Evolutionary conservation across 2,797 vertebrate species (phyloP).

Genomic region (Pteronotus mesoamericanus): DNA sequence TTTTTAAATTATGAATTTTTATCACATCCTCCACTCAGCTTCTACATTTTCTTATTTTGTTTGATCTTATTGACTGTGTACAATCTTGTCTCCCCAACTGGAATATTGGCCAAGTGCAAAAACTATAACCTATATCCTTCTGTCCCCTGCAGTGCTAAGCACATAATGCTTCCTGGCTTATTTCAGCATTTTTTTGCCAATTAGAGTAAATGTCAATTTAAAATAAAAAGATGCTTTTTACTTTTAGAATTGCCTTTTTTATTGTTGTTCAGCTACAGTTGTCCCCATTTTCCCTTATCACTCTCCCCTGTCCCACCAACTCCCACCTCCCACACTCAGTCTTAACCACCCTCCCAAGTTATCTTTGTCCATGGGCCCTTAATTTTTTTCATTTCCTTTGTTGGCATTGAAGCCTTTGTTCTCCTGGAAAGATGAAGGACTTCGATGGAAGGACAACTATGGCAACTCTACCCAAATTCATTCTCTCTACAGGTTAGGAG

Average conservation of each 20-base stretch:
- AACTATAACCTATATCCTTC: background rate
- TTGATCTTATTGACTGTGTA: background rate
- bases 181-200: background rate
- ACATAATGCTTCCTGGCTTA: background rate
- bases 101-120: background rate
- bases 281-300: no score
- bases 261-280: no score
- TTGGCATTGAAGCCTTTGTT: background rate
- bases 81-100: background rate
- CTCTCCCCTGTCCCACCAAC: no score
- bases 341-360: no score
- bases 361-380: no score
- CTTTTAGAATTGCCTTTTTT: background rate
- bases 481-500: background rate
- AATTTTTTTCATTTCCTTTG: background rate
- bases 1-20: background rate
- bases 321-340: no score
- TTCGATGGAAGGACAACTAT: background rate
- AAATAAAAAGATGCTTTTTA: background rate
- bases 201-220: slow-evolving; percentile 38
- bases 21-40: background rate
- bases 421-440: background rate
- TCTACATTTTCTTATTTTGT: slow-evolving; percentile 20
- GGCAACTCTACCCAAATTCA: background rate
- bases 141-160: background rate